Percentiles rank a stretch among this genome's conserved stretches.
Evolutionary conservation across 2,888 invertebrate genomes (phyloP).

Genomic region (Sussaba pulchella): DNA sequence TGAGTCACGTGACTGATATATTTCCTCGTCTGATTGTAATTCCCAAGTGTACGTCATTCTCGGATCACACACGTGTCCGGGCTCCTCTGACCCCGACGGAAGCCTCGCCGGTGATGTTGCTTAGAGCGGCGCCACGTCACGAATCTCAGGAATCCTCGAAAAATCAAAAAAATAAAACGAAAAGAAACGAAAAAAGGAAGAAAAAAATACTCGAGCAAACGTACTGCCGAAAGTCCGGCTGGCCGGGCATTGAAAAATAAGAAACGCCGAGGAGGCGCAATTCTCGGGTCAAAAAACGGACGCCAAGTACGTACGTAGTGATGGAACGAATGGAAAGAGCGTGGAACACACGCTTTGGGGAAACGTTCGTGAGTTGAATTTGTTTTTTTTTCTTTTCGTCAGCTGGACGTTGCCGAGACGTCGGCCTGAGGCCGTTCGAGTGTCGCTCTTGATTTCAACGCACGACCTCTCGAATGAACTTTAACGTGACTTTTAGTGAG

Average conservation of each 20-base stretch:
- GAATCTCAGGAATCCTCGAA: slow-evolving; percentile 10
- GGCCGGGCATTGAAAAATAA: slow-evolving; percentile 41
- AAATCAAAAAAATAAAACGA: no score
- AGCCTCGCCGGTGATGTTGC: background rate
- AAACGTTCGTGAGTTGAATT: slow-evolving; percentile 70
- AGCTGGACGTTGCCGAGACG: slow-evolving; percentile 32
- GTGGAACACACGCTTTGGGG: slow-evolving; percentile 58
- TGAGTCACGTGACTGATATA: slow-evolving; percentile 1
- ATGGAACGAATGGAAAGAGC: slow-evolving; percentile 57
- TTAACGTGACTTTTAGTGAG: slow-evolving; percentile 4
- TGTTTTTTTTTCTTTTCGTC: no score
- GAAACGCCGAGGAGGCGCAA: slow-evolving; percentile 40
- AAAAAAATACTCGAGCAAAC: slow-evolving; percentile 33
- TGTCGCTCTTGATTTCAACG: slow-evolving; percentile 50
- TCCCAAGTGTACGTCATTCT: background rate
- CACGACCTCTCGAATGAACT: slow-evolving; percentile 39
- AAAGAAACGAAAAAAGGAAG: slow-evolving; percentile 27
- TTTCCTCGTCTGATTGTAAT: background rate
- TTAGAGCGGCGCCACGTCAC: background rate
- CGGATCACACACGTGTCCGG: slow-evolving; percentile 3
- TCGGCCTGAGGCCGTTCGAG: slow-evolving; percentile 34
- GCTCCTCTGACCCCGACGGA: slow-evolving; percentile 24
- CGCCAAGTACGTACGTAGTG: slow-evolving; percentile 29
- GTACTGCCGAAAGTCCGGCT: slow-evolving; percentile 26
- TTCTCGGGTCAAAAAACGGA: slow-evolving; percentile 46